Evolutionary conservation across 2,888 invertebrate genomes (phyloP), one percentile per base, ranked within the genome.

Genomic region (Cynaeus angustus): DNA sequence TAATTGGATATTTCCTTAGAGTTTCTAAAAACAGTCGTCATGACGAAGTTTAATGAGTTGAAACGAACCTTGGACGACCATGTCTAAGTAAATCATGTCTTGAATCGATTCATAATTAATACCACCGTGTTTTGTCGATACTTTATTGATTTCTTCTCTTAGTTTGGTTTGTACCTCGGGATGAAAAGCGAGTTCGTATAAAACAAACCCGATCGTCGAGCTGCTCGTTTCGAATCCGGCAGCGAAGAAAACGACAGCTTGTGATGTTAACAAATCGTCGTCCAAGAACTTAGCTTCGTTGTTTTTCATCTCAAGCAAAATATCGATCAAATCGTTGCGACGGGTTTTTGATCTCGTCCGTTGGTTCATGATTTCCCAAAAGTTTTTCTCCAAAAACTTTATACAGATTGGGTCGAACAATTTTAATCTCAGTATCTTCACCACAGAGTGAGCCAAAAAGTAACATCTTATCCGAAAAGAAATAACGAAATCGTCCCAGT

Each of bases 161-260:
- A 87, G 68, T 69, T 80, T 85, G 0, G 82, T 76, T 71, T 88
- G 88, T 1, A 87, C 72, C 1, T 84, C 79, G 0, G 76, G 79
- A 71, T 87, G 75, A 1, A 72, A 33, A 0, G 87, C 85, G 8
- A 88, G 71, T 61, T 85, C 82, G 71, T 85, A 86, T 0, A 83
- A 74, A 0, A 84, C 72, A 53, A 84, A 86, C 4, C 82, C 78
- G 21, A 87, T 77, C 0, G 84, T 82, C 0, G 84, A 80, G 7
- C 86, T 85, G 0, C 86, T 85, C 0, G 88, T 87, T 71, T 87
- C 87, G 71, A 84, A 86, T 0, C 87, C 87, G 14, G 87, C 88
- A 0, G 84, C 61, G 70, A 86, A 86, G 73, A 88, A 86, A 0
- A 86, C 81, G 0, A 86, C 74, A 1, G 84, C 80, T 59, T 87